phyloP scores from a whole-genome alignment of 2,797 vertebrate species.

The Bufotes viridis region DNA sequence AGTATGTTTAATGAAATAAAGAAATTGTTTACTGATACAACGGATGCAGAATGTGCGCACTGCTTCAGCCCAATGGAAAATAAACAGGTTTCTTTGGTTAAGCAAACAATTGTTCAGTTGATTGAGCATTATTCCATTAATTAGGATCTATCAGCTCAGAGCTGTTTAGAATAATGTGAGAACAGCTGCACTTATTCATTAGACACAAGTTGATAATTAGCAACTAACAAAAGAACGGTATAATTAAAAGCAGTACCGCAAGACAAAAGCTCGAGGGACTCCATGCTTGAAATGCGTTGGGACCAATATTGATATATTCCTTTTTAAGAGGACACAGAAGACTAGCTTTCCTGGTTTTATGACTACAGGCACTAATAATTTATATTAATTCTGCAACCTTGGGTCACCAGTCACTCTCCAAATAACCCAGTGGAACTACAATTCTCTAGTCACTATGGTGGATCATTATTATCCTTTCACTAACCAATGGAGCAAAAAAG shows the following conservation, averaged over 20 bases:
- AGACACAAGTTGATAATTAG: constrained; percentile 11
- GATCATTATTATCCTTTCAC: too few relatives aligned
- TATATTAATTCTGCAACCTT: background rate
- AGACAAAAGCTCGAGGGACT: background rate
- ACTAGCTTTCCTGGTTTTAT: background rate
- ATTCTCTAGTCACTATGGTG: too few relatives aligned
- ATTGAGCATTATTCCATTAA: constrained; percentile 10
- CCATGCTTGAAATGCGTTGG: background rate
- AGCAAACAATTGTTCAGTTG: constrained; percentile 14
- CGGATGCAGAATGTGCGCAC: background rate
- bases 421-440: background rate
- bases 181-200: constrained; percentile 34
- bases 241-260: constrained; percentile 10
- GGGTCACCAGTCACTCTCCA: background rate
- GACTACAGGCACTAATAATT: background rate
- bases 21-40: background rate
- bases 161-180: background rate
- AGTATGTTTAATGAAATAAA: background rate
- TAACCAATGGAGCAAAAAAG: background rate
- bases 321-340: background rate
- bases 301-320: background rate
- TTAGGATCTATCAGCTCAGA: background rate
- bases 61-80: background rate
- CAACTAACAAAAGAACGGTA: background rate
- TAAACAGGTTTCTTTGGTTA: constrained; percentile 20